Evolutionary conservation across 2,888 invertebrate species (phyloP).

Genomic region (Rhimphoctona megacephalus): DNA sequence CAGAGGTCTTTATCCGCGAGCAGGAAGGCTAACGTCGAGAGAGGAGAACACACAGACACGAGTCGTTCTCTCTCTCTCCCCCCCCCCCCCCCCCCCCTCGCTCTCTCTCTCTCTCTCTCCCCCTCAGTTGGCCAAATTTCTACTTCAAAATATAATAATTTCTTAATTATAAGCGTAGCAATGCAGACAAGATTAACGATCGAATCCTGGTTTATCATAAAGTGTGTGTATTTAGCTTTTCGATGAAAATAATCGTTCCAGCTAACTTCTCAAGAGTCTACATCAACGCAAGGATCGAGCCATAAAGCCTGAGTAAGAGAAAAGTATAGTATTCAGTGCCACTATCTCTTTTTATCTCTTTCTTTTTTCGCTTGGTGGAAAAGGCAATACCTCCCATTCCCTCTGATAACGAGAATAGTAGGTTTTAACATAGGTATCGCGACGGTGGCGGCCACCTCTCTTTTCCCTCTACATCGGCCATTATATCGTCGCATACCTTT

Average conservation of each 20-base stretch:
- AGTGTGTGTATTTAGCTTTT: not conserved
- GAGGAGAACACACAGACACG: conserved; percentile 19
- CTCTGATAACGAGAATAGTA: conserved; percentile 81
- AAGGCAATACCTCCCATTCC: conserved; percentile 77
- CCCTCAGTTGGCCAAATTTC: not conserved
- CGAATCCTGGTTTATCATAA: not conserved
- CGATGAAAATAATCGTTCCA: conserved; percentile 58
- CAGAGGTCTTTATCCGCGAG: conserved; percentile 72
- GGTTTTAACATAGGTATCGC: conserved; percentile 64
- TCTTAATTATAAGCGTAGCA: not conserved
- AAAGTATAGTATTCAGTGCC: conserved; percentile 80
- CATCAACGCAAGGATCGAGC: conserved; percentile 80
- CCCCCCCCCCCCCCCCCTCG: no score
- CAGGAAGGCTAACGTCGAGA: conserved; percentile 39
- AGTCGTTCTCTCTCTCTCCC: not conserved
- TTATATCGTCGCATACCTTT: conserved; percentile 80
- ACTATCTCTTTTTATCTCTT: conserved; percentile 7
- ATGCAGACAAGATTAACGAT: not conserved
- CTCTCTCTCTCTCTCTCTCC: not conserved
- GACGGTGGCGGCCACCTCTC: conserved; percentile 69
- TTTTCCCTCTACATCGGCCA: conserved; percentile 74
- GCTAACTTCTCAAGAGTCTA: conserved; percentile 69
- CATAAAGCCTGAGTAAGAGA: conserved; percentile 77
- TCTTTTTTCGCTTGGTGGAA: conserved; percentile 66
- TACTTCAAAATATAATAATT: not conserved